Evolutionary conservation across 2,888 invertebrate genomes (phyloP).

Genomic region (Macrosiphum euphorbiae): DNA sequence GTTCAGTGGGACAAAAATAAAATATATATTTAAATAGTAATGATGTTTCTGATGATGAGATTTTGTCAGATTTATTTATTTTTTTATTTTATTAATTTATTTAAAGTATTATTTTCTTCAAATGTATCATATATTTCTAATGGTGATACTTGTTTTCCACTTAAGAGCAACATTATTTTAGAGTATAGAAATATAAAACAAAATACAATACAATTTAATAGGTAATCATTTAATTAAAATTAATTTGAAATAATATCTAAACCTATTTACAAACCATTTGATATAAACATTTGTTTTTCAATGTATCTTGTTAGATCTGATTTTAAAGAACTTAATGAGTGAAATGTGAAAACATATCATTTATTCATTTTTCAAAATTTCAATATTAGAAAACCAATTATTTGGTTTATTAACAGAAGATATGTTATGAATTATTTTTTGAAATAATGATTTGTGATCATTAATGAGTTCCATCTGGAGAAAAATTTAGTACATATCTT

Average conservation of each 20-base stretch:
- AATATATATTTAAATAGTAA: no score
- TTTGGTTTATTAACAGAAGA: not conserved
- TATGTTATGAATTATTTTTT: no score
- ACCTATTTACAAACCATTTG: not conserved
- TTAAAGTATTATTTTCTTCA: not conserved
- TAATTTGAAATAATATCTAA: not conserved
- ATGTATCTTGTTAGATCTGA: not conserved
- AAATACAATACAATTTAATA: not conserved
- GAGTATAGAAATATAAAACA: not conserved
- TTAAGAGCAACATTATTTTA: not conserved
- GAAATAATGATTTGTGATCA: no score
- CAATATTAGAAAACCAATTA: not conserved
- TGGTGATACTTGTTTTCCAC: not conserved
- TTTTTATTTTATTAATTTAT: no score
- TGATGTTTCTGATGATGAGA: no score
- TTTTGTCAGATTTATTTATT: no score
- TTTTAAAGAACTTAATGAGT: not conserved
- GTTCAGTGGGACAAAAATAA: no score
- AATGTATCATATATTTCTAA: not conserved
- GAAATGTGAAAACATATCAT: not conserved
- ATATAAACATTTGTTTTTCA: conserved; percentile 10
- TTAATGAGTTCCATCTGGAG: not conserved
- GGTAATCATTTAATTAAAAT: not conserved
- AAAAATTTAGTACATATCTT: not conserved
- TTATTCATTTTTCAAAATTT: not conserved